Evolutionary conservation across 2,113 vertebrate genomes (phyloP).

Genomic region (Lampris incognitus): DNA sequence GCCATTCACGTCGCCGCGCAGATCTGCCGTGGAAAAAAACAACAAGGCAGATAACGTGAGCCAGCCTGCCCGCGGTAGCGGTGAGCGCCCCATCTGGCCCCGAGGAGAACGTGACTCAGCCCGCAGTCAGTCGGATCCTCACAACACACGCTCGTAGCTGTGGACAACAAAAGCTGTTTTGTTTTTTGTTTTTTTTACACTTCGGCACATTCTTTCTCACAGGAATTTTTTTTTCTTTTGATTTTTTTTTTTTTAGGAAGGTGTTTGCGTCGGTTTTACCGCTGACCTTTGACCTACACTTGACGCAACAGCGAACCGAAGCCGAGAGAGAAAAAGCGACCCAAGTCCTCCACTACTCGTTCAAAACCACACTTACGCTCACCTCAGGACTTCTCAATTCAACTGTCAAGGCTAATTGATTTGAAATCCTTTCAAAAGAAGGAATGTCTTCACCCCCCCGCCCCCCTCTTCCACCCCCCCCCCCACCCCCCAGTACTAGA

Average conservation of each 20-base stretch:
- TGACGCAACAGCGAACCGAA: slow-evolving; percentile 31
- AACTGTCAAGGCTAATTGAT: slow-evolving; percentile 40
- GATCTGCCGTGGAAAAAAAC: slow-evolving; percentile 34
- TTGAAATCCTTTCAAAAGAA: slow-evolving; percentile 45
- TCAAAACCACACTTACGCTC: slow-evolving; percentile 15
- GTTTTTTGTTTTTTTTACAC: slow-evolving; percentile 18
- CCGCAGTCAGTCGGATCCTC: slow-evolving; percentile 52
- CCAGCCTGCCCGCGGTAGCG: slow-evolving; percentile 41
- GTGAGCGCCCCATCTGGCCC: slow-evolving; percentile 51
- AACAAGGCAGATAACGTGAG: slow-evolving; percentile 54
- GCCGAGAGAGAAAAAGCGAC: slow-evolving; percentile 30
- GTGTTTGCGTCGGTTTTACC: slow-evolving; percentile 55
- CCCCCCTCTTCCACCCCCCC: slow-evolving; percentile 20
- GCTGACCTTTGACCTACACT: slow-evolving; percentile 57
- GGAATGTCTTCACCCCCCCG: slow-evolving; percentile 50
- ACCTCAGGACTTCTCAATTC: slow-evolving; percentile 42
- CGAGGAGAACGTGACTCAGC: slow-evolving; percentile 59
- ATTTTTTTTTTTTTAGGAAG: slow-evolving; percentile 32
- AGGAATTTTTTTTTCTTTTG: slow-evolving; percentile 38
- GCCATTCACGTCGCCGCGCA: slow-evolving; percentile 37
- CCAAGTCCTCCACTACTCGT: slow-evolving; percentile 29
- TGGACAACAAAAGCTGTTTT: slow-evolving; percentile 45
- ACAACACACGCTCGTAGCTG: slow-evolving; percentile 63
- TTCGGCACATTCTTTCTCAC: slow-evolving; percentile 34
- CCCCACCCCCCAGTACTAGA: slow-evolving; percentile 49